Evolutionary conservation across 2,888 invertebrate species (phyloP).

Genomic region (Ectemnius cavifrons): DNA sequence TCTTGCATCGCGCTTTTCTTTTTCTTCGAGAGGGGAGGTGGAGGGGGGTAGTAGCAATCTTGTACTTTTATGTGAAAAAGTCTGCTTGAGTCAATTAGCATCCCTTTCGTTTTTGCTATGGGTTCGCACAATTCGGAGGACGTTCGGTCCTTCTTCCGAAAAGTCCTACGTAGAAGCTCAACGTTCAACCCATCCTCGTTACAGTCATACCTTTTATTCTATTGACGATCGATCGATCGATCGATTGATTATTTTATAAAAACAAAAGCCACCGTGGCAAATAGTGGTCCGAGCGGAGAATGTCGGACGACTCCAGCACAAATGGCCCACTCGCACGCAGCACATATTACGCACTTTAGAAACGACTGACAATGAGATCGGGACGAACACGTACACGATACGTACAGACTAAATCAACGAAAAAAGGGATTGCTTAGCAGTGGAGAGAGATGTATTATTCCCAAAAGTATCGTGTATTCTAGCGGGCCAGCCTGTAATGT

Average conservation of each 20-base stretch:
- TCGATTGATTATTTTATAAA: too few species aligned
- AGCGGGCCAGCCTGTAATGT: slow-evolving; percentile 57
- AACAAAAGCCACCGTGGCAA: too few species aligned
- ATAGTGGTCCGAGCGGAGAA: too few species aligned
- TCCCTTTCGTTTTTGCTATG: too few species aligned
- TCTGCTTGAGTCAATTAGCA: too few species aligned
- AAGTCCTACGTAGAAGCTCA: slow-evolving; percentile 22
- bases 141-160: background rate
- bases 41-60: too few species aligned
- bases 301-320: slow-evolving; percentile 39
- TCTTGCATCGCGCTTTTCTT: too few species aligned
- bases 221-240: background rate
- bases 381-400: slow-evolving; percentile 14
- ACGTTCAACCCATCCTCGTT: slow-evolving; percentile 23
- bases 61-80: too few species aligned
- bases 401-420: slow-evolving; percentile 8
- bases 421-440: slow-evolving; percentile 34
- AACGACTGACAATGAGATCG: slow-evolving; percentile 4
- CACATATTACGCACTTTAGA: background rate
- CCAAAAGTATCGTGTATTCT: slow-evolving; percentile 42
- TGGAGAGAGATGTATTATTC: too few species aligned
- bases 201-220: slow-evolving; percentile 29
- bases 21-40: too few species aligned
- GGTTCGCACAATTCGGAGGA: too few species aligned
- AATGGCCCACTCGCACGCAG: slow-evolving; percentile 38